A percentile compares a stretch with the other conserved stretches of the same genome.
Conservation (phyloP, 2,113 vertebrate genomes). For the Anser brachyrhynchus region DNA sequence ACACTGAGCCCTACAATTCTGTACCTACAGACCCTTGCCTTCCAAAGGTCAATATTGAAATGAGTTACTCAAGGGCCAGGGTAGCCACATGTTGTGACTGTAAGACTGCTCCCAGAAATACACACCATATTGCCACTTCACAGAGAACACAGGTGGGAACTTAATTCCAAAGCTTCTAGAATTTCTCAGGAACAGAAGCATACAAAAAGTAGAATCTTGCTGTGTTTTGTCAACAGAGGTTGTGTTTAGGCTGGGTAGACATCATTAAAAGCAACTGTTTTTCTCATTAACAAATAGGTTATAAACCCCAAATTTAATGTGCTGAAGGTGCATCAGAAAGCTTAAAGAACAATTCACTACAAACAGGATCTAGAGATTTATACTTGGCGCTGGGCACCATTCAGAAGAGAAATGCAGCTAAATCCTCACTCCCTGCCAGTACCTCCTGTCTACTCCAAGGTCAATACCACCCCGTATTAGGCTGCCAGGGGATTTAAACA, state of each 20-base stretch:
- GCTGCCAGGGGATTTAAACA: background rate
- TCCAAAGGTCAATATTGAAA: background rate
- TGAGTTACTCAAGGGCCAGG: background rate
- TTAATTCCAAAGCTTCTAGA: background rate
- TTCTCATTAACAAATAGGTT: background rate
- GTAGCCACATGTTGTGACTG: background rate
- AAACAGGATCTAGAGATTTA: background rate
- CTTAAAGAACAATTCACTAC: background rate
- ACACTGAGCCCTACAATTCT: background rate
- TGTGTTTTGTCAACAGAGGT: background rate
- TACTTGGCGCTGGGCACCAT: background rate
- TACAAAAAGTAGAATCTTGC: background rate
- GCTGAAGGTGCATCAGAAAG: background rate
- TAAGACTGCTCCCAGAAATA: background rate
- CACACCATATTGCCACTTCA: background rate
- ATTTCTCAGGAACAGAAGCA: background rate
- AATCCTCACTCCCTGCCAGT: background rate
- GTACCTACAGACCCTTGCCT: background rate
- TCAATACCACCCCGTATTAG: background rate
- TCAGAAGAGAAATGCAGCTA: background rate
- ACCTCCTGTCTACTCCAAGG: background rate
- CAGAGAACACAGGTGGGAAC: fast-evolving
- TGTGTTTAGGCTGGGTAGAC: background rate
- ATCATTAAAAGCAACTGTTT: background rate
- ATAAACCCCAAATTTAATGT: background rate